Conservation (phyloP, 2,888 invertebrate genomes). For the Drosophila hamatofila region DNA sequence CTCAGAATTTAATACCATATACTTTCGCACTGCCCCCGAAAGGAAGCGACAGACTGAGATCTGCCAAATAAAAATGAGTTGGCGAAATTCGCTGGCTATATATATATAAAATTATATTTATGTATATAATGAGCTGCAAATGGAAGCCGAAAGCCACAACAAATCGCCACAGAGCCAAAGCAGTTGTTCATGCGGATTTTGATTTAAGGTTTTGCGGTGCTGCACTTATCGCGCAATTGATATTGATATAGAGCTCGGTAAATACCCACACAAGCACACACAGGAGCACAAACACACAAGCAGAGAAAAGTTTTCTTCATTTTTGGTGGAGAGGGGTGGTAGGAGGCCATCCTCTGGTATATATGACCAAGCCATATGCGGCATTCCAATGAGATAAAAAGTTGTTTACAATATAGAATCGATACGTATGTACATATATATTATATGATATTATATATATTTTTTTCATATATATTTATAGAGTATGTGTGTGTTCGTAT, state of each 20-base stretch:
- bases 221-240: constrained; percentile 75
- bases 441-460: constrained; percentile 11
- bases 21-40: constrained; percentile 3
- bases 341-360: constrained; percentile 22
- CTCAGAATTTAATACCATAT: neutral
- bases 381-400: constrained; percentile 80
- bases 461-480: constrained; percentile 38
- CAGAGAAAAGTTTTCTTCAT: neutral
- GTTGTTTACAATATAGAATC: constrained; percentile 73
- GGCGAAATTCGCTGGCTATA: constrained; percentile 20
- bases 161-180: constrained; percentile 54
- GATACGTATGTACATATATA: constrained; percentile 49
- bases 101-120: constrained; percentile 4
- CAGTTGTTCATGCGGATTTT: constrained; percentile 58
- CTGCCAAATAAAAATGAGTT: constrained; percentile 42
- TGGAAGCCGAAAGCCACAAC: constrained; percentile 50
- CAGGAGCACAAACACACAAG: constrained; percentile 3
- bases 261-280: constrained; percentile 21
- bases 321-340: neutral
- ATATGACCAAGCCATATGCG: constrained; percentile 52
- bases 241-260: constrained; percentile 45
- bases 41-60: neutral
- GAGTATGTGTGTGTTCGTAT: constrained; percentile 33
- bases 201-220: constrained; percentile 64
- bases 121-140: constrained; percentile 45